Evolutionary conservation across 2,888 invertebrate species (phyloP).

Genomic region (Stegophylla sp.): DNA sequence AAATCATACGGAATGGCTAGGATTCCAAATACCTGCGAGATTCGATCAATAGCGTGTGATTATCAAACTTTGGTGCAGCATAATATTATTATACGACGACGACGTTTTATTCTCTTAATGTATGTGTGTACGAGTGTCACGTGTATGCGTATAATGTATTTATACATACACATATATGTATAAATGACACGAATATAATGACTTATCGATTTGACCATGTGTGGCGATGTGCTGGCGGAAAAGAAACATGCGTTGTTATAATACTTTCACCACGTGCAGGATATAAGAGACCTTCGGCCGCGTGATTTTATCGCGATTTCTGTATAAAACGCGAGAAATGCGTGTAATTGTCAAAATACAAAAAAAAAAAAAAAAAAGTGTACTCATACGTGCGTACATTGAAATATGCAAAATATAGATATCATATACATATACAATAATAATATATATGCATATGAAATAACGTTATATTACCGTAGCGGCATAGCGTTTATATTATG

Average conservation of each 20-base stretch:
- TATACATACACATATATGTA: neutral
- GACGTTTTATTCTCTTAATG: neutral
- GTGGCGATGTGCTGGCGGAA: slow-evolving; percentile 1
- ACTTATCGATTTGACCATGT: slow-evolving; percentile 54
- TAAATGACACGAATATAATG: slow-evolving; percentile 43
- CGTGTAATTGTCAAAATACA: slow-evolving; percentile 39
- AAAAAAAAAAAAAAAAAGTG: slow-evolving; percentile 32
- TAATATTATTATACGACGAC: neutral
- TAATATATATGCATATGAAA: neutral
- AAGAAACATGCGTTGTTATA: slow-evolving; percentile 29
- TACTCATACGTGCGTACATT: neutral
- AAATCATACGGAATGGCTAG: too few species aligned
- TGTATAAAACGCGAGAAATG: slow-evolving; percentile 38
- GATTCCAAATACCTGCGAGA: too few species aligned
- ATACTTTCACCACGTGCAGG: slow-evolving; percentile 44
- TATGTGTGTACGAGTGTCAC: neutral
- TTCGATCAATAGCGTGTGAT: too few species aligned
- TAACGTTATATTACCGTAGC: neutral
- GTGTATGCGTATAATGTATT: neutral
- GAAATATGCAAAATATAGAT: neutral
- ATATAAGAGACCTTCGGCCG: slow-evolving; percentile 52
- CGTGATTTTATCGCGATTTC: slow-evolving; percentile 40
- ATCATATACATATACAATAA: neutral
- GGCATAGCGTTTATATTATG: neutral
- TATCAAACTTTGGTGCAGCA: too few species aligned